A percentile compares a stretch with the other conserved stretches of the same genome.
Evolutionary conservation across 2,113 vertebrate species (phyloP).

Genomic region (Pterocles orientalis): DNA sequence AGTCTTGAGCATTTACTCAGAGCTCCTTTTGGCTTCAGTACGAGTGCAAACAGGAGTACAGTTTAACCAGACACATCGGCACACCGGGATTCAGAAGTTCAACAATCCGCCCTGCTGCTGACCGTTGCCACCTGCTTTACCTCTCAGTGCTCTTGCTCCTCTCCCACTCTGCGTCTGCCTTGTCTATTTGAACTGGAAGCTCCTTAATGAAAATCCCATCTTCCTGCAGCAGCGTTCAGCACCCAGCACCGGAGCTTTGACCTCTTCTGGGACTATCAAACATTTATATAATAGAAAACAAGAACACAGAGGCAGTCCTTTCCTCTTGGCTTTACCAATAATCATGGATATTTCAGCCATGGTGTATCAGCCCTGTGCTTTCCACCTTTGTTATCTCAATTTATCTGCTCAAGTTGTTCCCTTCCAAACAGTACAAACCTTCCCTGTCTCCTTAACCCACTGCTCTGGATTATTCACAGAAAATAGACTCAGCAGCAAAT

Average conservation of each 20-base stretch:
- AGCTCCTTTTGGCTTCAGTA: not conserved
- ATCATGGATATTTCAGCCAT: not conserved
- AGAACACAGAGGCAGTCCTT: not conserved
- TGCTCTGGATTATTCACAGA: not conserved
- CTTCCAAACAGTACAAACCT: not conserved
- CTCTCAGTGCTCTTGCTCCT: conserved; percentile 33
- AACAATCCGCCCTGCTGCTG: not conserved
- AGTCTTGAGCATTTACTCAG: conserved; percentile 44
- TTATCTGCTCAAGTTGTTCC: conserved; percentile 1
- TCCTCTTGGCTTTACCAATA: not conserved
- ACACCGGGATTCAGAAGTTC: not conserved
- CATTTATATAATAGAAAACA: not conserved
- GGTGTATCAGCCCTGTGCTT: not conserved
- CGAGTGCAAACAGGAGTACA: not conserved
- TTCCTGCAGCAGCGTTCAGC: not conserved
- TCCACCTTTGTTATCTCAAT: conserved; percentile 8
- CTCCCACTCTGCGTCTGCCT: conserved; percentile 13
- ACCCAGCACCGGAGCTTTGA: not conserved
- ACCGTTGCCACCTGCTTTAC: conserved; percentile 43
- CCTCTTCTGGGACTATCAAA: not conserved
- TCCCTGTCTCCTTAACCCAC: not conserved
- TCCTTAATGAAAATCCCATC: conserved; percentile 43
- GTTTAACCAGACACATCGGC: not conserved
- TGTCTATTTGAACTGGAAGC: not conserved
- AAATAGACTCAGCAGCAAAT: not conserved